These are phyloP conservation scores for Eupithecia dodoneata DNA, from an alignment of 2,888 invertebrate genomes.

Conservation along the genomic window DNA sequence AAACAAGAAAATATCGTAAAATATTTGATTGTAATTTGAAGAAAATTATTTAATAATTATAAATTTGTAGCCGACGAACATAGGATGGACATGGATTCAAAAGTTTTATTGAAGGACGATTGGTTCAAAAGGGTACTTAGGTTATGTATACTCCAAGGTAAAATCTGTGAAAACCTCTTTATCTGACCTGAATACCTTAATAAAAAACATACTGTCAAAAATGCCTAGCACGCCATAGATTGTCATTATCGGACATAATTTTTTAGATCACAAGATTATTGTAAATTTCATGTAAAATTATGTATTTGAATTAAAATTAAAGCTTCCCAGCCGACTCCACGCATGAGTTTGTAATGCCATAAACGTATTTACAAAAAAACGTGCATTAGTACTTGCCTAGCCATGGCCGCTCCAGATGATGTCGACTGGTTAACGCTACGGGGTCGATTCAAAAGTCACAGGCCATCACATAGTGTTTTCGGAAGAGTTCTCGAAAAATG, in stretches of 20 bases:
- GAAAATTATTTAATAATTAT: too few species aligned
- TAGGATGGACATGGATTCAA: too few species aligned
- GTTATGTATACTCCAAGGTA: background rate
- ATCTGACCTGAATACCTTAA: too few species aligned
- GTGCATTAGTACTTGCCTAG: background rate
- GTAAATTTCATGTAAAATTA: background rate
- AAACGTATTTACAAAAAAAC: background rate
- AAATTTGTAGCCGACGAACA: too few species aligned
- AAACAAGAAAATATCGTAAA: too few species aligned
- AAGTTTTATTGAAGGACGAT: too few species aligned
- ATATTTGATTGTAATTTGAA: too few species aligned
- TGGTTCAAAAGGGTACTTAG: background rate
- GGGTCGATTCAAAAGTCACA: background rate
- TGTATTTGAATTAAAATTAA: background rate
- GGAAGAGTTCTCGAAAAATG: background rate
- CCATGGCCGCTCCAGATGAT: background rate
- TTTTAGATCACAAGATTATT: background rate
- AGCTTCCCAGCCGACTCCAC: background rate
- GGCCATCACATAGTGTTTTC: background rate
- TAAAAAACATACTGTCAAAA: background rate
- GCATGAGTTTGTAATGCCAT: background rate
- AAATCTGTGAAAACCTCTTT: background rate
- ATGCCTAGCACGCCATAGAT: background rate
- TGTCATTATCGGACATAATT: background rate
- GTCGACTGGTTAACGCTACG: background rate